Evolutionary conservation across 1,140 invertebrate genomes (phyloP).

Genomic region (Drosophila pectinifera): DNA sequence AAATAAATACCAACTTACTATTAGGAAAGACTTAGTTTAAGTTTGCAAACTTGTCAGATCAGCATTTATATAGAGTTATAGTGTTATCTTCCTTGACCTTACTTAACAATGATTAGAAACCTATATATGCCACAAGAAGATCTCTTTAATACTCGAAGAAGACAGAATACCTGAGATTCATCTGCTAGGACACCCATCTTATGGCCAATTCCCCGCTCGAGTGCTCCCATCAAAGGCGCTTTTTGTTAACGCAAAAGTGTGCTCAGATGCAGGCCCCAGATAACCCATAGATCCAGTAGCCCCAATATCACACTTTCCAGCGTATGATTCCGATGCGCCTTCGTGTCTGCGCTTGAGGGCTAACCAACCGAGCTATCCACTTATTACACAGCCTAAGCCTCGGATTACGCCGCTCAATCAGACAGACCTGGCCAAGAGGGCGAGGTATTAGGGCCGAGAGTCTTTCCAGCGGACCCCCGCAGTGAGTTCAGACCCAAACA

Average conservation of each 20-base stretch:
- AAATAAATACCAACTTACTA: too few relatives aligned
- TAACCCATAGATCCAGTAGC: conserved; percentile 45
- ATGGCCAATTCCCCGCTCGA: background rate
- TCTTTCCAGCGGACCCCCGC: conserved; percentile 51
- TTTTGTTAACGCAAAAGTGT: conserved; percentile 7
- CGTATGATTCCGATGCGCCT: conserved; percentile 17
- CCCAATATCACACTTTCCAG: conserved; percentile 51
- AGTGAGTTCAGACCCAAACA: conserved; percentile 49
- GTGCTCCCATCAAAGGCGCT: conserved; percentile 1
- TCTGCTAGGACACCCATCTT: background rate
- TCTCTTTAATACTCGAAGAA: too few relatives aligned
- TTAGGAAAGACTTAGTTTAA: too few relatives aligned
- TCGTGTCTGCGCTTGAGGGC: conserved; percentile 52
- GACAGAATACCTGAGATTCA: background rate
- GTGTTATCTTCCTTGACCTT: too few relatives aligned
- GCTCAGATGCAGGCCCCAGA: conserved; percentile 15
- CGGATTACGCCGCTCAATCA: conserved; percentile 53
- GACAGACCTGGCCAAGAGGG: background rate
- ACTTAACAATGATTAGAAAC: too few relatives aligned
- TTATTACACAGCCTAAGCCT: conserved; percentile 50
- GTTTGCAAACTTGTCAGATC: too few relatives aligned
- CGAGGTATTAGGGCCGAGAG: conserved; percentile 20
- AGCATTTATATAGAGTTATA: too few relatives aligned
- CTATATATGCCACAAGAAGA: too few relatives aligned
- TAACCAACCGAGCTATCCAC: conserved; percentile 48